Base-by-base conservation (phyloP, 2,797 vertebrate genomes). In the Pseudomugil tenellus region DNA sequence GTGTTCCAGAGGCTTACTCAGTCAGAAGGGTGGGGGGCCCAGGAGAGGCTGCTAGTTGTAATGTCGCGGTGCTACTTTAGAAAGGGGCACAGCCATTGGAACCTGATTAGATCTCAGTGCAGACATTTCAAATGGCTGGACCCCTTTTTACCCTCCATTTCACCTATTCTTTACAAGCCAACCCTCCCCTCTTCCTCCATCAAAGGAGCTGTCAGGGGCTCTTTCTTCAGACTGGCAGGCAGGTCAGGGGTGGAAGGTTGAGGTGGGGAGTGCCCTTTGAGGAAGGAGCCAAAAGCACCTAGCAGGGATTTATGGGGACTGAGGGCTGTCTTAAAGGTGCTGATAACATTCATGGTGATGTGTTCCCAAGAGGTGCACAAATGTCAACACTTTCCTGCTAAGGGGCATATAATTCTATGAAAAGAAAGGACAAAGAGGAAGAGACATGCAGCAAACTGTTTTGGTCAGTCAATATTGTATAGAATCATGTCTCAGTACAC, bases 331-430 rank as follows among this genome's bases (percentile, higher is more conserved):
- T 93, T 93, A 88, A 91, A 92, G 87, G 90, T 81, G 90, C 85
- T 91, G 93, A 94, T 94, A 95, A 93, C 91, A 95, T 94, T 94
- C 92, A 94, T 85, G 86, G 91, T 90, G 90, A 93, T 90, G 91
- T 86, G 85, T 84, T 93, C 91, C 93, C 82, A 81, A 76, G 92
- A 89, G 93, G 86, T 81, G 85, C 79, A 83, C 88, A 96, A 96
- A 95, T 95, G 94, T 95, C 93, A 94, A 72, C 59, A 64, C 85
- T 91, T 76, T 91, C 80, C 92, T 87, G 91, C 88, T 77, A 80
- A 79, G 72, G 77, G 77, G 85, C 83, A 90, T 84, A 93, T 92
- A 89, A 92, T 80, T 91, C 92, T 90, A 90, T 80, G 75, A 88
- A 93, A 80, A 91, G 90, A 81, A 74, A 88, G 86, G 87, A 85